Evolutionary conservation across 2,888 invertebrate species (phyloP).

Genomic region (Lasioglossum marginatum): DNA sequence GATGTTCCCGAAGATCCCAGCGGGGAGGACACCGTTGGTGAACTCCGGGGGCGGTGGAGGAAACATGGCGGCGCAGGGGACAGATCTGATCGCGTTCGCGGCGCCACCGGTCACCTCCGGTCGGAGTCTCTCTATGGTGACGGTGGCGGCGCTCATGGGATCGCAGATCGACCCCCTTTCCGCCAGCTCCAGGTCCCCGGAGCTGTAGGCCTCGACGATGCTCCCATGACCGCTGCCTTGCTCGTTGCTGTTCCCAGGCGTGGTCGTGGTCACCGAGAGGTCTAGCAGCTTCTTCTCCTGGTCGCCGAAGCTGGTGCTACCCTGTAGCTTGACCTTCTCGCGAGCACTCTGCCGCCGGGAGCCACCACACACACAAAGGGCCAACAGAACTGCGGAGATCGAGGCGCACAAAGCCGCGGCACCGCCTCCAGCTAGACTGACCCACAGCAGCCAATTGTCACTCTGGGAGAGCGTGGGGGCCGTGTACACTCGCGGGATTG

Average conservation of each 20-base stretch:
- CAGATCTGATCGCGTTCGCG: constrained; percentile 78
- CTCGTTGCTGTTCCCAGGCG: constrained; percentile 80
- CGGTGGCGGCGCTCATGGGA: constrained; percentile 83
- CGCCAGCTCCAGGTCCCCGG: constrained; percentile 79
- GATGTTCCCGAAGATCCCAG: constrained; percentile 90
- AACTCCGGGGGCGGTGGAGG: constrained; percentile 84
- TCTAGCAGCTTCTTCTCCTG: constrained; percentile 95
- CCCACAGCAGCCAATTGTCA: constrained; percentile 90
- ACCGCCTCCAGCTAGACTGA: constrained; percentile 90
- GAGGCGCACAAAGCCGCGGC: constrained; percentile 88
- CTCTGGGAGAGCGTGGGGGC: constrained; percentile 91
- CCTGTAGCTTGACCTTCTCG: constrained; percentile 89
- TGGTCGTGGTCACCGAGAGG: constrained; percentile 90
- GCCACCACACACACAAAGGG: constrained; percentile 86
- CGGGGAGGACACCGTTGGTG: constrained; percentile 85
- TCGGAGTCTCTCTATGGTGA: constrained; percentile 83
- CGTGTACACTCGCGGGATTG: constrained; percentile 89
- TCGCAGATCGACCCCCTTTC: constrained; percentile 78
- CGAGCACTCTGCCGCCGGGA: constrained; percentile 85
- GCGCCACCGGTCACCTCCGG: constrained; percentile 63
- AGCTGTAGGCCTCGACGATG: constrained; percentile 77
- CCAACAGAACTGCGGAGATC: constrained; percentile 87
- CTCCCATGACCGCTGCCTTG: constrained; percentile 76
- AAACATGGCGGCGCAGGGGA: constrained; percentile 84
- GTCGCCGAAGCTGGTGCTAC: constrained; percentile 93